Evolutionary conservation across 2,113 vertebrate species (phyloP), one percentile per base, ranked within the genome.

Genomic region (Lagopus muta): DNA sequence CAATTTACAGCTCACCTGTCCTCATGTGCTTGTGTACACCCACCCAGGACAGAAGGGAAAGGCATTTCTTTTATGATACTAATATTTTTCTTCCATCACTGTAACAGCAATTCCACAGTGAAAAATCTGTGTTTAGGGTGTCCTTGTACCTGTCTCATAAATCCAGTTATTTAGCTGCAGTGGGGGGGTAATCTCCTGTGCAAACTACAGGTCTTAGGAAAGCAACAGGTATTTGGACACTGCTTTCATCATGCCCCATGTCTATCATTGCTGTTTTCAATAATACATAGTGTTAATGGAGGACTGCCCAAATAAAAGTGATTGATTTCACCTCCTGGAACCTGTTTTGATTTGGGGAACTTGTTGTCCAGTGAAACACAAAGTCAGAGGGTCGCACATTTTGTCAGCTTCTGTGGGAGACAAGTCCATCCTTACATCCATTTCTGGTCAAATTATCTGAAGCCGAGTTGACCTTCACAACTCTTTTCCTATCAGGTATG

Each of bases 181-280:
- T 36, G 34, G 11, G 32, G 34, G 52, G 28, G 34, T 40, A 34
- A 34, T 54, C 24, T 52, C 8, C 32, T 52, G 13, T 47, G 67
- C 81, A 65, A 21, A 3, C 38, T 62, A 21, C n/a, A 54, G 21
- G 10, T 73, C 24, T 55, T 50, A 21, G 73, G 22, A 54, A 36
- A 47, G 45, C 27, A 7, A 40, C 40, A 40, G 40, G 64, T 50
- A 22, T 47, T 18, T 19, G 19, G 43, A 28, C 10, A 19, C 1
- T 57, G 40, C 25, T 55, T 50, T 58, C 12, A 3, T 58, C 12
- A 3, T 8, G 11, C 21, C 6, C 15, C 3, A 0, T 14, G 6
- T 16, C 42, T 43, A 43, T 43, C 15, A 43, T 43, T 43, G 42
- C 42, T 43, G 42, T 43, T 43, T 43, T 43, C 42, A 13, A 43